Percentiles rank a stretch among this genome's conserved stretches.
Conservation (phyloP, 2,113 vertebrate genomes). For the Sinocyclocheilus anshuiensis region DNA sequence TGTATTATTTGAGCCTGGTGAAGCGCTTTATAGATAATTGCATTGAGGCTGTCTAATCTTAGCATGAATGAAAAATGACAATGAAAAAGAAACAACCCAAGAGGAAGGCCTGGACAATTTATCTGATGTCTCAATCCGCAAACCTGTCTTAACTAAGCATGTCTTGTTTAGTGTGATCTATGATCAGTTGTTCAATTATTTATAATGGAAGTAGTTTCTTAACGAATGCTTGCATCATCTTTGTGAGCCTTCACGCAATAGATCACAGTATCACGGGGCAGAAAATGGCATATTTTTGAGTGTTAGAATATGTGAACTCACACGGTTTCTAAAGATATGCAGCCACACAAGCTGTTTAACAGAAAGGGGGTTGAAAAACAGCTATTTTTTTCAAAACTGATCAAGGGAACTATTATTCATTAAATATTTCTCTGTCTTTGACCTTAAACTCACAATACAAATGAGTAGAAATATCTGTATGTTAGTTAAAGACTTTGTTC, state of each 20-base stretch:
- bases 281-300: not conserved
- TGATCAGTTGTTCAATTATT: not conserved
- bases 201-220: not conserved
- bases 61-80: constrained; percentile 29
- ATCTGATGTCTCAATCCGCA: not conserved
- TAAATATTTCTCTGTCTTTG: not conserved
- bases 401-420: not conserved
- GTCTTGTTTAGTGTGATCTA: not conserved
- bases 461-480: not conserved
- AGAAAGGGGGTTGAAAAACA: not conserved
- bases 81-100: constrained; percentile 16
- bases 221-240: not conserved
- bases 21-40: constrained; percentile 44
- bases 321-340: not conserved
- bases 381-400: not conserved
- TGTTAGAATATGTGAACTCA: not conserved
- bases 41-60: constrained; percentile 43
- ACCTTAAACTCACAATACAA: not conserved
- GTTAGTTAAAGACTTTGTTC: not conserved
- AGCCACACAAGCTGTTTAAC: not conserved
- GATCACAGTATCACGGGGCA: not conserved
- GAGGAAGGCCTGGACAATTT: not conserved
- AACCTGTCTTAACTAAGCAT: not conserved
- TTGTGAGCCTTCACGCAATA: not conserved
- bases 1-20: constrained; percentile 42